phyloP scores from a whole-genome alignment of 2,888 invertebrate genomes.

The Athalia circularis region DNA sequence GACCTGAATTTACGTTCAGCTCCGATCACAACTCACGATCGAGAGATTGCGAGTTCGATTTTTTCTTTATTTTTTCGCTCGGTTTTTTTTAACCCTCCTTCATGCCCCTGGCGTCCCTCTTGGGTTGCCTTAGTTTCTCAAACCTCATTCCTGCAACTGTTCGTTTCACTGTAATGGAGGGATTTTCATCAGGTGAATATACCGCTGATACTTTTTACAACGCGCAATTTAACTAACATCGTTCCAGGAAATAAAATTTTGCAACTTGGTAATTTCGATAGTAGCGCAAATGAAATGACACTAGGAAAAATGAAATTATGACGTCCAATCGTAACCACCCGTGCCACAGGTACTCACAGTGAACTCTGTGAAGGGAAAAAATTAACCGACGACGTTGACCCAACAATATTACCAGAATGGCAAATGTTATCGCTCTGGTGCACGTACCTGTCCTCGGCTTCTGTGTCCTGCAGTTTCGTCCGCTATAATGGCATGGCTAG shows the following conservation, averaged over 20 bases:
- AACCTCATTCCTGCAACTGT: background rate
- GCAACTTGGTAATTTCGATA: too few relatives aligned
- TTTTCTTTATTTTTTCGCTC: conserved; percentile 1
- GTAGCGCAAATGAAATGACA: too few relatives aligned
- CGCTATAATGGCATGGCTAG: background rate
- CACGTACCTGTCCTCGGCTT: background rate
- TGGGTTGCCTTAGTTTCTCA: too few relatives aligned
- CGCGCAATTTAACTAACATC: background rate
- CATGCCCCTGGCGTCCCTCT: background rate
- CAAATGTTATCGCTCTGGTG: conserved; percentile 12
- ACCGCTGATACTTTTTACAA: background rate
- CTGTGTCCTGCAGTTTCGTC: conserved; percentile 18
- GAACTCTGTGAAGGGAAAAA: background rate
- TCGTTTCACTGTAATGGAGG: background rate
- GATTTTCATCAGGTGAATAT: too few relatives aligned
- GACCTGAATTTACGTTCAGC: conserved; percentile 36
- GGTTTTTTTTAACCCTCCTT: background rate
- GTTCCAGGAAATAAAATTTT: too few relatives aligned
- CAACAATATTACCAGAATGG: conserved; percentile 32
- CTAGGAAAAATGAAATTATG: too few relatives aligned
- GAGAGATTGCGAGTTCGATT: conserved; percentile 13
- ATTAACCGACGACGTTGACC: conserved; percentile 30
- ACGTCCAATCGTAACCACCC: too few relatives aligned
- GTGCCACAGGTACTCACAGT: background rate
- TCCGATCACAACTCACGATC: conserved; percentile 36